Base-by-base conservation (phyloP, 2,888 invertebrate species). In the Galeopsomyia nigrocyanea region DNA sequence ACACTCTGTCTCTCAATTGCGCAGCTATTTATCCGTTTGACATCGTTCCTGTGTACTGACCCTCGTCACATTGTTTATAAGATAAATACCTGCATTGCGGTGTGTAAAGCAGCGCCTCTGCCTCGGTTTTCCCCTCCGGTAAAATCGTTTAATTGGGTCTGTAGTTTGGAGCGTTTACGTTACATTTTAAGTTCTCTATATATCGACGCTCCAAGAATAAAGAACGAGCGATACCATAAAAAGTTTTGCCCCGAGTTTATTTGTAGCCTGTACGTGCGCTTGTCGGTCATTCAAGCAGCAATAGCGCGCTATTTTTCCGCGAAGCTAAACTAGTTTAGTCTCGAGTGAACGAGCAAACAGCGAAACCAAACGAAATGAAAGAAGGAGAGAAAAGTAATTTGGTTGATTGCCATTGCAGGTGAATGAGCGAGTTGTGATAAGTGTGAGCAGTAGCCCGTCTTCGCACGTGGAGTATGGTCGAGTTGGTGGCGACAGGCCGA, bases 401-500 rank as follows among this genome's bases (percentile, higher is more conserved):
- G 7, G 39, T 39, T 39, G 68, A n/a, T 26, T 69, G 6, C 66
- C 39, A 26, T 79, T 81, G 31, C 80, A 86, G 86, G 83, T 86
- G 70, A 86, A 86, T 78, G 86, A 86, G 78, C 82, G 86, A 77
- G 84, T 85, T 68, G 82, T 85, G 21, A 86, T 86, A 78, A 85
- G 85, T 76, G 84, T 86, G 67, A 85, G 84, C 79, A 86, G 82
- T 72, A 86, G 78, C 81, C 85, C 61, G 79, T 49, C 80, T 79
- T 71, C 75, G 21, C 73, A 73, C 31, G 53, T 75, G 17, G 17
- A 53, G n/a, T 53, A 78, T 81, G 49, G 80, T 80, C 66, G 79
- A 82, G 78, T 82, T 76, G 75, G 81, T 72, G 82, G 81, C 51
- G 85, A 85, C 68, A 88, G 89, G 77, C 89, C 89, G 84, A 87